Evolutionary conservation across 2,888 invertebrate genomes (phyloP).

Genomic region (Ceramica pisi): DNA sequence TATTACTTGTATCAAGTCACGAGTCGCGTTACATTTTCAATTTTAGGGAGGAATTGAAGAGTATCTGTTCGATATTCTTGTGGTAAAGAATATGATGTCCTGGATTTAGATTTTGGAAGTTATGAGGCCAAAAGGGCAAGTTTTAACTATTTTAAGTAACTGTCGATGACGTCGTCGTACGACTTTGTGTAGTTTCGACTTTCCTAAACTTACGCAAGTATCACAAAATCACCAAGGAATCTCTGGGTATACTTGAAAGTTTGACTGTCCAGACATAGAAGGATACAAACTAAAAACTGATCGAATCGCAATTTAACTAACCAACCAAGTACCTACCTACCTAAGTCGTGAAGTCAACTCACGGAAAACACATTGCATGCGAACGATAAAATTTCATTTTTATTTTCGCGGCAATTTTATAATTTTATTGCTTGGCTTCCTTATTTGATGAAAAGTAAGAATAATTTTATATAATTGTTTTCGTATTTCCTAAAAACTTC

Average conservation of each 20-base stretch:
- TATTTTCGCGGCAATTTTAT: constrained; percentile 27
- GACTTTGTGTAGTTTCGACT: background rate
- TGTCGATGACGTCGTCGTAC: background rate
- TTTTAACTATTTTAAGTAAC: background rate
- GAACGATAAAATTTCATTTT: constrained; percentile 34
- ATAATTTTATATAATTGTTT: constrained; percentile 14
- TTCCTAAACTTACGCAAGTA: background rate
- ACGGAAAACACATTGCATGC: constrained; percentile 41
- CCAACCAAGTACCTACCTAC: background rate
- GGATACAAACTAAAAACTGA: background rate
- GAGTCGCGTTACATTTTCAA: background rate
- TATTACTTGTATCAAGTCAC: too few species aligned
- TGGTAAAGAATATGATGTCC: too few species aligned
- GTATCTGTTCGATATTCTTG: background rate
- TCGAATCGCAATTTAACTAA: background rate
- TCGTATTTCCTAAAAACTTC: constrained; percentile 4
- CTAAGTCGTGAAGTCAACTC: constrained; percentile 17
- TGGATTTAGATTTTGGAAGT: background rate
- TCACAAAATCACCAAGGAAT: background rate
- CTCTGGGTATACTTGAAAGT: background rate
- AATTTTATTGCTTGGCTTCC: constrained; percentile 23
- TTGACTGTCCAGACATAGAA: background rate
- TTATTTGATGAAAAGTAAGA: constrained; percentile 21
- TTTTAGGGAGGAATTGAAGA: background rate
- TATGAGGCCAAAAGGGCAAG: background rate